These are phyloP conservation scores for Hypsibius dujardini DNA, from an alignment of 1,140 invertebrate species.

Conservation along the genomic window DNA sequence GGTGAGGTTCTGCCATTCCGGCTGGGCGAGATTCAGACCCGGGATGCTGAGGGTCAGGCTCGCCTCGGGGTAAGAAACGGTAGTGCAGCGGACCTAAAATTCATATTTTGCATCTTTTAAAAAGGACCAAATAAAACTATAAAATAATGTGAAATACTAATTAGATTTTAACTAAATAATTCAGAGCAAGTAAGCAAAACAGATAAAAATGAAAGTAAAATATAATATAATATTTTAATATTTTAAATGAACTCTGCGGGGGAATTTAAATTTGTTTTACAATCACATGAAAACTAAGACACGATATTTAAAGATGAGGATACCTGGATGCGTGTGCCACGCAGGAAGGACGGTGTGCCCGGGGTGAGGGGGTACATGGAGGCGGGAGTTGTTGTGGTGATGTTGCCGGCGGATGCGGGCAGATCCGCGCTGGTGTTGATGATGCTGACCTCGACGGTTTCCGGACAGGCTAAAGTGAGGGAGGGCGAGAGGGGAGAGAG, in stretches of 20 bases:
- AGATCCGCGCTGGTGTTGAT: not conserved
- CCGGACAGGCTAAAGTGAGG: constrained; percentile 7
- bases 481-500: too few species aligned
- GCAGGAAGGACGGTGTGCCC: not conserved
- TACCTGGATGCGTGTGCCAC: not conserved
- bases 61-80: constrained; percentile 8
- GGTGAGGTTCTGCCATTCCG: not conserved
- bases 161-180: too few species aligned
- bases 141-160: too few species aligned
- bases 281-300: too few species aligned
- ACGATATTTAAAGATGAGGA: too few species aligned
- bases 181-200: too few species aligned
- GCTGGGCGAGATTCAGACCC: not conserved
- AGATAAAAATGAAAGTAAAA: too few species aligned
- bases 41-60: not conserved
- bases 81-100: not conserved
- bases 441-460: not conserved
- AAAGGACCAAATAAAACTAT: too few species aligned
- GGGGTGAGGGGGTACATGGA: not conserved
- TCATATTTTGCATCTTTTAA: too few species aligned
- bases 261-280: too few species aligned
- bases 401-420: not conserved
- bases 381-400: not conserved
- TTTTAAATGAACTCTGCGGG: too few species aligned
- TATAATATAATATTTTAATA: too few species aligned